Evolutionary conservation across 2,113 vertebrate species (phyloP).

Genomic region (Neofelis nebulosa): DNA sequence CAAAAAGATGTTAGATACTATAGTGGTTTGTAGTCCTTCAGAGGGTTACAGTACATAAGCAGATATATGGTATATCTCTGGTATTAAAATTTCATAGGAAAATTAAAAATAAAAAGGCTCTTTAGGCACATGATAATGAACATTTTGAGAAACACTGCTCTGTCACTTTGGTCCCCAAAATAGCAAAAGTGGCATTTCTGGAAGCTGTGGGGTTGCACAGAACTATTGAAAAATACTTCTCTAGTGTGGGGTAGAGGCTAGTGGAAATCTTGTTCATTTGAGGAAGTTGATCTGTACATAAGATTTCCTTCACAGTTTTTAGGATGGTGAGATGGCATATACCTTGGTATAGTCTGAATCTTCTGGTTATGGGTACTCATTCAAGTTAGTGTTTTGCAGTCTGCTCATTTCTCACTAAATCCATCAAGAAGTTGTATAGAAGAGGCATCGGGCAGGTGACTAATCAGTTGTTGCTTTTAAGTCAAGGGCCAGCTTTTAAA

Average conservation of each 20-base stretch:
- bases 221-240: constrained; percentile 12
- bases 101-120: background rate
- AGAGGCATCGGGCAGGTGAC: background rate
- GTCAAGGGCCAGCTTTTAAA: background rate
- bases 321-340: background rate
- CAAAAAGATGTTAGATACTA: background rate
- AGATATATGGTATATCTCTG: background rate
- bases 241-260: background rate
- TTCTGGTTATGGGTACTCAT: background rate
- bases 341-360: background rate
- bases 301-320: constrained; percentile 4
- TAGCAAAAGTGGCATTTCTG: background rate
- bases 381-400: constrained; percentile 30
- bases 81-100: background rate
- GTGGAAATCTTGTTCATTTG: constrained; percentile 6
- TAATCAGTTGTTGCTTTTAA: constrained; percentile 31
- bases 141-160: background rate
- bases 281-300: background rate
- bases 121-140: background rate
- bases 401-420: constrained; percentile 20
- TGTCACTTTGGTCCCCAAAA: constrained; percentile 5
- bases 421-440: background rate
- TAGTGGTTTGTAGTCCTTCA: background rate
- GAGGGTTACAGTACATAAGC: background rate
- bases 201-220: background rate